These are phyloP conservation scores for Drosophila austrosaltans DNA, from an alignment of 2,888 invertebrate species.

Conservation along the genomic window DNA sequence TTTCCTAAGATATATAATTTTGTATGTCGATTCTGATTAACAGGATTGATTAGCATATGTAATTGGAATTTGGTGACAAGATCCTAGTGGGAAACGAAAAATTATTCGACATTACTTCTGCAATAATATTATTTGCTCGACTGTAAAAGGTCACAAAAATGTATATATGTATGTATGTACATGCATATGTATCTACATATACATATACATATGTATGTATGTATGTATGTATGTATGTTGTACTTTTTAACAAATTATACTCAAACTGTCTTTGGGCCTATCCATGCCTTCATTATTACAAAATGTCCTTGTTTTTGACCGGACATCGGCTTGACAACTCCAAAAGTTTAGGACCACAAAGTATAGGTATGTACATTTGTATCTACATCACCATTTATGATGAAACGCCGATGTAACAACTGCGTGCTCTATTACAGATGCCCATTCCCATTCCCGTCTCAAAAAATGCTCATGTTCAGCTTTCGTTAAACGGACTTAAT, in stretches of 20 bases:
- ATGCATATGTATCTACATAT: neutral
- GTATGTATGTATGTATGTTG: neutral
- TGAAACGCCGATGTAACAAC: conserved; percentile 6
- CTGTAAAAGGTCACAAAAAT: too few species aligned
- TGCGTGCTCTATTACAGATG: conserved; percentile 6
- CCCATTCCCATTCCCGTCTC: conserved; percentile 1
- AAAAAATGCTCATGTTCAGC: conserved; percentile 19
- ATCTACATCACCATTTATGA: neutral
- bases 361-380: neutral
- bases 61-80: too few species aligned
- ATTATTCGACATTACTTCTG: neutral
- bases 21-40: too few species aligned
- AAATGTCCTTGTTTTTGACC: neutral
- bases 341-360: neutral
- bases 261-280: neutral
- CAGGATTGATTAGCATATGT: too few species aligned
- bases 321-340: neutral
- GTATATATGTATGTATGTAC: neutral
- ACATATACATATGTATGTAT: neutral
- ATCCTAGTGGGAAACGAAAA: too few species aligned
- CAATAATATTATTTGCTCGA: neutral
- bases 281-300: neutral
- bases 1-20: too few species aligned
- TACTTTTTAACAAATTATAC: neutral
- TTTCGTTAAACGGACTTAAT: conserved; percentile 35